These are phyloP conservation scores for Spondyliosoma cantharus DNA, from an alignment of 2,797 vertebrate genomes.

Conservation along the genomic window DNA sequence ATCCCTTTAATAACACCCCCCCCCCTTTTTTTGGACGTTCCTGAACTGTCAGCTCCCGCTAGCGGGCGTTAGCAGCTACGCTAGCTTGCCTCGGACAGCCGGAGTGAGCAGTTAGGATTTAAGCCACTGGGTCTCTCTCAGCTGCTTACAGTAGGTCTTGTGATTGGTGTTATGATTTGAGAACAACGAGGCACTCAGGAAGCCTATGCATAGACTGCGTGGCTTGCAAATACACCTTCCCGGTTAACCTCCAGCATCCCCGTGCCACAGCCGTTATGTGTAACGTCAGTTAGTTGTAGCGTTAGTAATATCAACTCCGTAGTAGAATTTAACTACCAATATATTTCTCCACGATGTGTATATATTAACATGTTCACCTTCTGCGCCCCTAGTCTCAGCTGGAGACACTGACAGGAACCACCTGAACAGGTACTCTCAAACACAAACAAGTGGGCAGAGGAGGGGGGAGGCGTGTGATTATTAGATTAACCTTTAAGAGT, in stretches of 20 bases:
- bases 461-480: neutral
- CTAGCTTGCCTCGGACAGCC: conserved; percentile 47
- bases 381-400: conserved; percentile 44
- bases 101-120: conserved; percentile 19
- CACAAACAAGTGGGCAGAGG: neutral
- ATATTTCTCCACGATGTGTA: neutral
- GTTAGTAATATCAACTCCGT: neutral
- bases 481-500: conserved; percentile 9
- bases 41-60: conserved; percentile 19
- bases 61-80: conserved; percentile 55
- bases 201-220: neutral
- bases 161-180: neutral
- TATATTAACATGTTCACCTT: conserved; percentile 34
- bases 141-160: neutral
- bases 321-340: neutral
- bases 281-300: neutral
- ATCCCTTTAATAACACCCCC: neutral
- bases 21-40: neutral
- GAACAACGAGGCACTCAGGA: neutral
- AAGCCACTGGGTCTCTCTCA: conserved; percentile 35
- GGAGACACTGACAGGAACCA: conserved; percentile 63
- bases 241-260: neutral
- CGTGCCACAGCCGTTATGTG: neutral
- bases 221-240: neutral
- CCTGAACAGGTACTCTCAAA: conserved; percentile 62